Evolutionary conservation across 2,888 invertebrate genomes (phyloP), one percentile per base, ranked within the genome.

Genomic region (Nezara viridula): DNA sequence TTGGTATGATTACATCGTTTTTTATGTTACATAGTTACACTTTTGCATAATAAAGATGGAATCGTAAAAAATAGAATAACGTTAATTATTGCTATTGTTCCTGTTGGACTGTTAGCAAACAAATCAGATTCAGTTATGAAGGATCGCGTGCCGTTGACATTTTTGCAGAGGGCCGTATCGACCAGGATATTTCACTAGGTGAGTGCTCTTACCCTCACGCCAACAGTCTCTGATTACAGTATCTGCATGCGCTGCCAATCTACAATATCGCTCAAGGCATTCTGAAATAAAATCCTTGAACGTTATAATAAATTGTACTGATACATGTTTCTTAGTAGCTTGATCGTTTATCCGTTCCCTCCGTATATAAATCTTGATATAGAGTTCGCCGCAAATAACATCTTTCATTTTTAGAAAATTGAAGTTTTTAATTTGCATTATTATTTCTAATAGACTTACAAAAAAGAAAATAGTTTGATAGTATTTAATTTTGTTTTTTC

Each of bases 51-150:
- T 60, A 27, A 27, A 32, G n/a, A 4, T 60, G 2, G 2, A 14
- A 16, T 60, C n/a, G 60, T 27, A 60, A 27, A 14, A n/a, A 14
- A 60, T n/a, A 27, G 27, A 55, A 27, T 73, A 19, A 73, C 19
- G 32, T 10, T 21, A 73, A 73, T 73, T 37, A 73, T 37, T 73
- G 3, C 32, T 73, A 32, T 32, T 21, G 6, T 27, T 60, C 16
- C 27, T 27, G 6, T 60, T 14, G 60, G 27, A 16, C 60, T 73
- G 66, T 37, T 37, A 10, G 32, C 32, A 73, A 73, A 73, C 66
- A 73, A 73, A 73, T 73, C 66, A 37, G 66, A 73, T 73, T 73
- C 66, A 73, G 32, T 73, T 73, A 32, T 73, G 66, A 73, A 73
- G 66, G 16, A 73, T 73, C 19, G 66, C 66, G 66, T 73, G 66